Evolutionary conservation across 2,888 invertebrate genomes (phyloP), one percentile per base, ranked within the genome.

Genomic region (Tenthredo distinguenda): DNA sequence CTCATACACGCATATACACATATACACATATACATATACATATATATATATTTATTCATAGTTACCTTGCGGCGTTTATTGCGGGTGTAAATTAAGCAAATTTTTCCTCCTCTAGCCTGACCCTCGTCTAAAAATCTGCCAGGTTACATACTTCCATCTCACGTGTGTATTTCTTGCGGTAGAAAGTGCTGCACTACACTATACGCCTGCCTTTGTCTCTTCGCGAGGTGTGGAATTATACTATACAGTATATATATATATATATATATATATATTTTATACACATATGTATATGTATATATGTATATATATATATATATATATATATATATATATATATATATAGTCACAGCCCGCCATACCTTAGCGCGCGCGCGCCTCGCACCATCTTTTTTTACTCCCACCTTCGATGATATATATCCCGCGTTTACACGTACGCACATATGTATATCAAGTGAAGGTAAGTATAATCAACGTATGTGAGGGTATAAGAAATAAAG

Each of bases 181-280:
- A 72, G 84, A 72, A 84, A 84, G 84, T 84, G 21, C 55, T n/a
- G 15, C 68, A 68, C 21, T 26, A 65, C 10, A 26, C 68, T 62
- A 62, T 62, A 62, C 62, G 26, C 4, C 26, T 37, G 84, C 72
- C 84, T 68, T 84, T 84, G 72, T 84, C 84, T 81, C 62, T 62
- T 85, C 65, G 68, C 34, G 34, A 43, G 31, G 77, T 40, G 77
- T 81, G 43, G 62, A 21, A 40, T 72, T 84, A 47, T 71, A 84
- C 31, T n/a, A 47, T 79, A 58, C 31, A 31, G 58, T 79, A 3
- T 34, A 65, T 12, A 4, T 31, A 65, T 65, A 18, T 50, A n/a
- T n/a, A n/a, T 55, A 6, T 55, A 55, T 55, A 55, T 18, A 6
- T n/a, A n/a, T 55, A n/a, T n/a, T 21, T 6, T 58, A n/a, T 21